A percentile compares a stretch with the other conserved stretches of the same genome.
Evolutionary conservation across 2,113 vertebrate species (phyloP).

Genomic region (Eptesicus fuscus): DNA sequence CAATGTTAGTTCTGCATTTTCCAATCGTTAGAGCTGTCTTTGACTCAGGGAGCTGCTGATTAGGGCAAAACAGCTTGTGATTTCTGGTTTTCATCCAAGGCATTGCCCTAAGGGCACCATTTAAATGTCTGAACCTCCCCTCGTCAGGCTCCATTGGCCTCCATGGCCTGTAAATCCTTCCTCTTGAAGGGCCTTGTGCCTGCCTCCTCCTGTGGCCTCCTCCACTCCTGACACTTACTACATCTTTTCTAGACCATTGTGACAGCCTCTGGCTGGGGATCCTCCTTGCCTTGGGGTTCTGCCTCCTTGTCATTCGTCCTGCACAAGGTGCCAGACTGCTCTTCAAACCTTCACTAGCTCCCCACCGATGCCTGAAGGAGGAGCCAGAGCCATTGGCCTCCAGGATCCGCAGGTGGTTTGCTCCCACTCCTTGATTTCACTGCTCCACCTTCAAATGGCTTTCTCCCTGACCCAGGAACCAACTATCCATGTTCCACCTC

Average conservation of each 20-base stretch:
- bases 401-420: background rate
- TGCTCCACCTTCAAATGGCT: background rate
- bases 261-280: background rate
- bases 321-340: background rate
- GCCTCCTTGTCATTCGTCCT: background rate
- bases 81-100: background rate
- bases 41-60: background rate
- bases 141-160: background rate
- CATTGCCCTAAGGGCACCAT: background rate
- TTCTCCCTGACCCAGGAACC: background rate
- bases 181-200: background rate
- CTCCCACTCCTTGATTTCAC: too few relatives aligned
- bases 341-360: background rate
- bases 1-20: background rate
- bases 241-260: background rate
- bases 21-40: background rate
- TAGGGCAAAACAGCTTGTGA: too few relatives aligned
- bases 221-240: background rate
- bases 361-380: background rate
- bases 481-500: background rate
- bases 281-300: background rate
- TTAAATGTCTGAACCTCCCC: background rate
- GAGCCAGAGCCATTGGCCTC: background rate
- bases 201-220: background rate
- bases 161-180: accelerated